Evolutionary conservation across 2,797 vertebrate genomes (phyloP), one percentile per base, ranked within the genome.

Genomic region (Pempheris klunzingeri): DNA sequence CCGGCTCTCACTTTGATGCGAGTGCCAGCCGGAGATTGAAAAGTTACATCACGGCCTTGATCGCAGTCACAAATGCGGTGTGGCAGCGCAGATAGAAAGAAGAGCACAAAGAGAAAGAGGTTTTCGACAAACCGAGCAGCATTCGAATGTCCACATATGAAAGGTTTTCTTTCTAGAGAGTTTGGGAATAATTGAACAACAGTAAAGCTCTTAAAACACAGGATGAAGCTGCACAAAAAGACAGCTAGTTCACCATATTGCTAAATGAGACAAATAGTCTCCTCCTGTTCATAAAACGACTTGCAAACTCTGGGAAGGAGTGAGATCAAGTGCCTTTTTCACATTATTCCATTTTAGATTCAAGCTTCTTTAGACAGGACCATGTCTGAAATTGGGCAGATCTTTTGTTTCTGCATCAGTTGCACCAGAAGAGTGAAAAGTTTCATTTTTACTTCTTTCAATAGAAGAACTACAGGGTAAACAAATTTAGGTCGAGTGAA

Each of bases 401-500:
- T 52, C 43, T 7, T 28, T 18, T 24, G 15, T 44, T 38, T 62
- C 4, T 10, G 26, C 6, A n/a, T 20, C 6, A 32, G 43, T 9
- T 58, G 20, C 24, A 68, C 39, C 2, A 34, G 44, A 32, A 39
- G 13, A n/a, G 10, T 50, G 6, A 47, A 32, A 46, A 5, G 3
- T 43, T 63, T 52, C 11, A 32, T 58, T 79, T 32, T 58, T 4
- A 5, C 13, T 15, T 71, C 24, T 39, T 53, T 67, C 20, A 44
- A 44, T 77, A 39, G 71, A 74, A 61, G 8, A 53, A 55, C 58
- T 10, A 46, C 64, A 66, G 13, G 12, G 3, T 28, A 7, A 77
- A 68, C 43, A 10, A 14, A 57, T 55, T 71, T 76, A 77, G 79
- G 26, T 53, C 57, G 14, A 76, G 47, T 73, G 58, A 71, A 58